Conservation (phyloP, 2,888 invertebrate species). For the Rapana venosa region DNA sequence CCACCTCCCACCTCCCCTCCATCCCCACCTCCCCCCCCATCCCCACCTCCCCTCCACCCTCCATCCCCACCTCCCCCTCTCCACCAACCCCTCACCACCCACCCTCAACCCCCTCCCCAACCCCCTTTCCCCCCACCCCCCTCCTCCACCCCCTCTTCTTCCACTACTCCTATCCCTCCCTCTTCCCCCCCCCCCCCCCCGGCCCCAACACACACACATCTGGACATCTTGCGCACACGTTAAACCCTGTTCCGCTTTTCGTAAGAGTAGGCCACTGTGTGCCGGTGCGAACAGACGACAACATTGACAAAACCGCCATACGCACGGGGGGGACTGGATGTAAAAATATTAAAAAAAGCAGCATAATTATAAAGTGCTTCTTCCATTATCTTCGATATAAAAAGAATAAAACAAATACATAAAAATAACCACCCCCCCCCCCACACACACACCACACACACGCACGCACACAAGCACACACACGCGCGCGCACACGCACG, state of each 20-base stretch:
- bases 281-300: no score
- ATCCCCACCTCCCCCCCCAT: neutral
- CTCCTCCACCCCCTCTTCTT: neutral
- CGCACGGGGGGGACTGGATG: no score
- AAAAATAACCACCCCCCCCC: neutral
- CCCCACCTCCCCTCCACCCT: neutral
- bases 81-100: neutral
- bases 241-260: no score
- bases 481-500: neutral
- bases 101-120: neutral
- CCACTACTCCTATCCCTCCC: no score
- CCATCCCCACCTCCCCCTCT: neutral
- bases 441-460: constrained; percentile 6
- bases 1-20: neutral
- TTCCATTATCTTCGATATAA: no score
- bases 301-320: no score
- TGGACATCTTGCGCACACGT: neutral
- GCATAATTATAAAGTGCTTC: no score
- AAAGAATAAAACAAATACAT: neutral
- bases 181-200: neutral
- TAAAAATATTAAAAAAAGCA: no score
- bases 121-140: neutral
- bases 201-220: neutral
- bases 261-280: no score
- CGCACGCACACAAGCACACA: neutral